Evolutionary conservation across 2,797 vertebrate species (phyloP).

Genomic region (Enteromius viviparus): DNA sequence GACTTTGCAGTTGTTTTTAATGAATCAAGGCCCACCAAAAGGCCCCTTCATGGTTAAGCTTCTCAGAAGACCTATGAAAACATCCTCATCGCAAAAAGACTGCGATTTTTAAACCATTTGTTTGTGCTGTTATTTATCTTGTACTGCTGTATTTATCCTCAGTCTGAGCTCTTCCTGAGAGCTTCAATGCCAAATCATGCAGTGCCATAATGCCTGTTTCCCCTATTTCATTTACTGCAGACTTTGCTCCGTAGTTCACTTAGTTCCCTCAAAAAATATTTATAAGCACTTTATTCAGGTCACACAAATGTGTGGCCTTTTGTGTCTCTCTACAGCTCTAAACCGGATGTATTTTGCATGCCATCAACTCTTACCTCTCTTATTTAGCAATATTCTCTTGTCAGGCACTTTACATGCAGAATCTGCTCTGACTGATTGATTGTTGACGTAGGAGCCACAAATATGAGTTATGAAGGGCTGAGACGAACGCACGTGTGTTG

Average conservation of each 20-base stretch:
- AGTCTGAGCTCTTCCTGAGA: conserved; percentile 45
- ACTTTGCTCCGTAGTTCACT: conserved; percentile 54
- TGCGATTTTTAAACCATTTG: background rate
- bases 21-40: conserved; percentile 7
- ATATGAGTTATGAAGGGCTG: background rate
- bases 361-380: conserved; percentile 3
- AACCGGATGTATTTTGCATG: conserved; percentile 35
- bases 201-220: conserved; percentile 76
- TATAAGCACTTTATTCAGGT: conserved; percentile 71
- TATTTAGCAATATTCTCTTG: background rate
- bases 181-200: conserved; percentile 75
- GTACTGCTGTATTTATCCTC: conserved; percentile 28
- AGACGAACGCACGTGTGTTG: background rate
- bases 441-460: conserved; percentile 26
- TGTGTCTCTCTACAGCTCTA: conserved; percentile 27
- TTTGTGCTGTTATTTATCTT: conserved; percentile 23
- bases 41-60: background rate
- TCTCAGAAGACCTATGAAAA: background rate
- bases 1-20: conserved; percentile 5
- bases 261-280: conserved; percentile 64
- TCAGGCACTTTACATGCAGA: conserved; percentile 18
- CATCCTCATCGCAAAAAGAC: background rate
- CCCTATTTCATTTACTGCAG: conserved; percentile 48
- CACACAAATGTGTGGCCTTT: background rate
- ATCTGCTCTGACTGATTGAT: conserved; percentile 14